Conservation (phyloP, 2,888 invertebrate species). For the Brachypterus glaber region DNA sequence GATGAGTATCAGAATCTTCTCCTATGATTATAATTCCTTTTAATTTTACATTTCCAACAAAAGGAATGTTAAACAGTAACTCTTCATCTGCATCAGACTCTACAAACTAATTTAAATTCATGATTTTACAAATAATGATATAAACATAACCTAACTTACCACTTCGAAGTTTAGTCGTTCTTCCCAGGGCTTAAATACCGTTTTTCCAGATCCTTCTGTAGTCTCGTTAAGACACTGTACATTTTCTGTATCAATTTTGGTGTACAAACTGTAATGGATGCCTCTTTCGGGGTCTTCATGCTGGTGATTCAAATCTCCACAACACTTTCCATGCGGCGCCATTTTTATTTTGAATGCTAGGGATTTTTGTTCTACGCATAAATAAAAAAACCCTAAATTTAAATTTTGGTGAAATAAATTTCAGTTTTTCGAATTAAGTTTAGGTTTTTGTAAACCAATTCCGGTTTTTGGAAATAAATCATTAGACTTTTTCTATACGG, state of each 20-base stretch:
- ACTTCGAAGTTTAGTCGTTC: slow-evolving; percentile 65
- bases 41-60: slow-evolving; percentile 89
- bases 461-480: too few species aligned
- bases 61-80: slow-evolving; percentile 92
- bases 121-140: slow-evolving; percentile 5
- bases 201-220: slow-evolving; percentile 75
- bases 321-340: slow-evolving; percentile 49
- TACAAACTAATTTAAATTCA: slow-evolving; percentile 60
- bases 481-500: too few species aligned
- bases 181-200: slow-evolving; percentile 89
- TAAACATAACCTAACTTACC: slow-evolving; percentile 43
- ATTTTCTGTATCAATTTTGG: slow-evolving; percentile 81
- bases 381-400: too few species aligned
- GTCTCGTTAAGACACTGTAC: slow-evolving; percentile 87
- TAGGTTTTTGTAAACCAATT: background rate
- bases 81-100: slow-evolving; percentile 96
- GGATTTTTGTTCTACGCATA: background rate
- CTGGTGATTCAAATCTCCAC: slow-evolving; percentile 53
- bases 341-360: too few species aligned
- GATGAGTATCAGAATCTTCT: slow-evolving; percentile 79
- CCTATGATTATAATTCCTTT: slow-evolving; percentile 90
- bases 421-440: too few species aligned
- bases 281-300: slow-evolving; percentile 61
- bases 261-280: slow-evolving; percentile 72
- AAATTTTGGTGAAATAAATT: too few species aligned